Evolutionary conservation across 1,140 invertebrate genomes (phyloP), one percentile per base, ranked within the genome.

Genomic region (Rhopalosiphum maidis): DNA sequence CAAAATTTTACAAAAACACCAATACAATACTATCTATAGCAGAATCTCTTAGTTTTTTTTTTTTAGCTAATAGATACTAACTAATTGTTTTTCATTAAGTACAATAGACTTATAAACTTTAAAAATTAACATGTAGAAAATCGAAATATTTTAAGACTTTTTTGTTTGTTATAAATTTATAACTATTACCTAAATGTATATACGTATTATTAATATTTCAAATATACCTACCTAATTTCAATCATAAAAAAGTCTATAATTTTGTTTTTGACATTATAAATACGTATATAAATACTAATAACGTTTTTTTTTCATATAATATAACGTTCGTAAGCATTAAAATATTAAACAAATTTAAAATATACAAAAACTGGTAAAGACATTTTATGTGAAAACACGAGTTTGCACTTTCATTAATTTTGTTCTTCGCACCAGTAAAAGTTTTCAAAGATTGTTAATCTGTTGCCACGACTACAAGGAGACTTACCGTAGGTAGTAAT

Each of bases 341-440:
- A 89, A 89, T 89, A 89, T 51, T 35, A 23, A 54, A 87, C 35
- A 89, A 35, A 89, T 54, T 68, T 87, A 46, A 89, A 89, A 89
- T 23, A 22, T 37, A 89, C n/a, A 37, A 89, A 51, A 35, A 89
- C 8, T 23, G 2, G n/a, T 43, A 21, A 89, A 51, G 48, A 54
- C n/a, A 30, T 30, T 90, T 90, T 90, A 37, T 60, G 54, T 43
- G 43, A 90, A 90, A 90, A 90, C 89, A 90, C 37, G 54, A 90
- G 51, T 90, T 90, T 90, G 89, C 89, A 90, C 89, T 90, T 60
- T 90, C 54, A 60, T 90, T 90, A 90, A 90, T 90, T 90, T 60
- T 54, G 37, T 90, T 51, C 15, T 90, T 90, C 35, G 54, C 54
- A 25, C 23, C 22, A 60, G 51, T 43, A 90, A 60, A 90, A 90